Evolutionary conservation across 2,113 vertebrate species (phyloP), one percentile per base, ranked within the genome.

Genomic region (Blennius ocellaris): DNA sequence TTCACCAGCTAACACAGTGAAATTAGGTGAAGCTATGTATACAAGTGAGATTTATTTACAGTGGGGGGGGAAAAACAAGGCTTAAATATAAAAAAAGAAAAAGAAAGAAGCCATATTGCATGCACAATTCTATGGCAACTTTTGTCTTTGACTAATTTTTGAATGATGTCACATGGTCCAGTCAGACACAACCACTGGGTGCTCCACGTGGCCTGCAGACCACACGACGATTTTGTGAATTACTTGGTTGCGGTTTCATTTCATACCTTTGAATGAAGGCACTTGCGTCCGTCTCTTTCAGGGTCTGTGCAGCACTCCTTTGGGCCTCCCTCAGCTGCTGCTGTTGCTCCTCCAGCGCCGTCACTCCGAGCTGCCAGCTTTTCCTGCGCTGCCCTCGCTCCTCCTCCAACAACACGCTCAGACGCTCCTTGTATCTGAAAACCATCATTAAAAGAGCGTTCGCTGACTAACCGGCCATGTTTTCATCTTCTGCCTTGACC

Each of bases 181-280:
- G 21, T 2, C 21, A 30, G 21, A 30, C 2, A 30, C 21, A 30
- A 30, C 21, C 21, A 30, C 2, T 2, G 21, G 21, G 21, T n/a
- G 21, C 4, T 30, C 2, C 21, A 30, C 21, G 4, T 30, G 21
- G 21, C 21, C 21, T 30, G 2, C 21, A 30, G 21, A 30, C 21
- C 21, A 30, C 21, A 30, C 21, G 4, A 30, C 2, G 21, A 30
- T 2, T 30, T 30, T 30, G 21, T 30, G 21, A 30, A 30, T 30
- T 30, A 30, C 21, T 30, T 4, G 21, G 4, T 4, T 30, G 4
- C 21, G 4, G 21, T 30, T 30, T 6, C 55, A 16, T 54, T 15
- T 51, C 11, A 9, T 84, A 92, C 91, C 80, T 90, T 49, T 85
- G 71, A 54, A 93, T 86, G 65, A 94, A 94, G 16, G 66, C 5